Percentiles rank a stretch among this genome's conserved stretches.
Evolutionary conservation across 2,888 invertebrate species (phyloP).

Genomic region (Bimastos eiseni): DNA sequence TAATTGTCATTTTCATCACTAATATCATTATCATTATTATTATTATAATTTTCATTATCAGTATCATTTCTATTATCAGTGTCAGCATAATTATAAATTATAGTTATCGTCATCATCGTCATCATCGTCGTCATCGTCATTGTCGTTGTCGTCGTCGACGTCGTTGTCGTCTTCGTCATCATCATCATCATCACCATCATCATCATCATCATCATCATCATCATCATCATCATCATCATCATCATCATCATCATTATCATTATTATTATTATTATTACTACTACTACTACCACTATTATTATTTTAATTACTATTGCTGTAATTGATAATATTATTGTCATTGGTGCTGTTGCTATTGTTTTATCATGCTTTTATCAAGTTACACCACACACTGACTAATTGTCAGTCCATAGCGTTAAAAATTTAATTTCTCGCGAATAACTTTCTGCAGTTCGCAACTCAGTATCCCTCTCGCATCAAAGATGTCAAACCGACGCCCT

Average conservation of each 20-base stretch:
- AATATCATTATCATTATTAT: conserved; percentile 19
- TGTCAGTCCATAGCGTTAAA: no score
- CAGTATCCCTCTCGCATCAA: no score
- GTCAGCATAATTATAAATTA: no score
- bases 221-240: conserved; percentile 29
- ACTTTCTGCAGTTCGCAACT: no score
- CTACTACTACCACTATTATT: neutral
- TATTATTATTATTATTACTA: conserved; percentile 8
- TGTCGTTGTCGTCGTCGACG: neutral
- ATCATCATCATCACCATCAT: conserved; percentile 32
- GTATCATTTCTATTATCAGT: no score
- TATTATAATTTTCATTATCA: neutral
- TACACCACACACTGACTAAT: no score
- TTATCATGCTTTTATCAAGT: no score
- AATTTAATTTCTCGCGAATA: no score
- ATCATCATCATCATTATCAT: conserved; percentile 24
- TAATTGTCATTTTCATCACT: neutral
- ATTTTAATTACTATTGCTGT: neutral
- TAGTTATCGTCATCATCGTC: conserved; percentile 23
- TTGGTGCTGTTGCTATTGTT: neutral
- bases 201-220: conserved; percentile 25
- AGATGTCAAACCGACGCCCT: no score
- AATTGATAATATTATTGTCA: neutral
- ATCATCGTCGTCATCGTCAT: conserved; percentile 26
- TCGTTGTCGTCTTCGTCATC: conserved; percentile 27